A percentile compares a stretch with the other conserved stretches of the same genome.
phyloP scores from a whole-genome alignment of 2,797 vertebrate genomes.

The Leptoclinus maculatus region DNA sequence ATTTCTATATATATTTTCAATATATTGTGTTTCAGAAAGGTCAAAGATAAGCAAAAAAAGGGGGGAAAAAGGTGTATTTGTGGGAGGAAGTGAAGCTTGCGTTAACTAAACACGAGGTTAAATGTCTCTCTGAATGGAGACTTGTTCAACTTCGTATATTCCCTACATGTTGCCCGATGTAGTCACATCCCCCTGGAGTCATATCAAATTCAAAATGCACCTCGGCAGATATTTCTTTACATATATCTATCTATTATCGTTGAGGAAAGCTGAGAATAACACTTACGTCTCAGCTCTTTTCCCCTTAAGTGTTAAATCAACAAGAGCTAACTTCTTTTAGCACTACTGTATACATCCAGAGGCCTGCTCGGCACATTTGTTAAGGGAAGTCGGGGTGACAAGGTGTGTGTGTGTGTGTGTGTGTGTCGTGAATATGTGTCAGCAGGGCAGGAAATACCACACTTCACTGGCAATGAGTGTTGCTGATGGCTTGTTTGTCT shows the following conservation, averaged over 20 bases:
- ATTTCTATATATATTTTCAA: background rate
- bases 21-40: background rate
- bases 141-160: constrained; percentile 33
- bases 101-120: constrained; percentile 12
- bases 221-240: constrained; percentile 1
- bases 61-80: background rate
- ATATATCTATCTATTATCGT: constrained; percentile 43
- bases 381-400: constrained; percentile 45
- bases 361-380: constrained; percentile 50
- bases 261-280: constrained; percentile 58
- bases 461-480: constrained; percentile 62
- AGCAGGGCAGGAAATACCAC: constrained; percentile 70
- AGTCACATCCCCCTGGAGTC: constrained; percentile 37
- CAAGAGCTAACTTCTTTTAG: constrained; percentile 53
- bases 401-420: constrained; percentile 25
- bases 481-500: constrained; percentile 58
- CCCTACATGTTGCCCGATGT: constrained; percentile 23
- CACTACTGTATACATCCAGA: constrained; percentile 64
- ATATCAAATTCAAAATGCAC: constrained; percentile 47
- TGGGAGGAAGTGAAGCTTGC: background rate
- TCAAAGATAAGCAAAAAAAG: background rate
- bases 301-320: constrained; percentile 60
- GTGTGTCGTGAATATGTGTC: constrained; percentile 57
- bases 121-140: constrained; percentile 20
- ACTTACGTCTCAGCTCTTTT: constrained; percentile 46